These are phyloP conservation scores for Drosophila pruinosa DNA, from an alignment of 1,140 invertebrate genomes.

Conservation along the genomic window DNA sequence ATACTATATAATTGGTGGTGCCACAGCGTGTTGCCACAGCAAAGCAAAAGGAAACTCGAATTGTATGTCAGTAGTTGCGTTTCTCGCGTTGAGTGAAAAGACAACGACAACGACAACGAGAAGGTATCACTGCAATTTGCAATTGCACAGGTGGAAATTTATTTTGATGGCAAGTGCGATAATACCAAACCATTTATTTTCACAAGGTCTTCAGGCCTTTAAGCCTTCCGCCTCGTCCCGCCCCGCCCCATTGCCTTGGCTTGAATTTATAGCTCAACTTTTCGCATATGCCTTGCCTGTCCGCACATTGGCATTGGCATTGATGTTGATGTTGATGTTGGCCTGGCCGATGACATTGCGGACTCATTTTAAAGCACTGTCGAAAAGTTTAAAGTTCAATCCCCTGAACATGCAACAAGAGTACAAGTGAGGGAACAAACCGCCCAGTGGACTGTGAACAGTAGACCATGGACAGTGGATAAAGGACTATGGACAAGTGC, in stretches of 20 bases:
- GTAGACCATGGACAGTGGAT: slow-evolving; percentile 16
- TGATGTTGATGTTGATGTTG: slow-evolving; percentile 47
- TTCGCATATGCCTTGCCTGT: slow-evolving; percentile 18
- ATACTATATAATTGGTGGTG: slow-evolving; percentile 70
- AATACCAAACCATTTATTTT: slow-evolving; percentile 73
- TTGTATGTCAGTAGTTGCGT: slow-evolving; percentile 27
- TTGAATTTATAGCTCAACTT: slow-evolving; percentile 45
- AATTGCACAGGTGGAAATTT: slow-evolving; percentile 79
- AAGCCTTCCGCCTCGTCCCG: neutral
- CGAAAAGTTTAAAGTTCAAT: slow-evolving; percentile 74
- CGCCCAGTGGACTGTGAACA: neutral
- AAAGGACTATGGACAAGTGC: slow-evolving; percentile 12
- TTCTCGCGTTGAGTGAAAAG: slow-evolving; percentile 51
- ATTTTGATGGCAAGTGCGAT: slow-evolving; percentile 78
- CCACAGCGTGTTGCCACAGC: slow-evolving; percentile 37
- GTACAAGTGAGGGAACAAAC: neutral
- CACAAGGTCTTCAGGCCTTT: slow-evolving; percentile 1
- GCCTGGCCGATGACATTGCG: slow-evolving; percentile 50
- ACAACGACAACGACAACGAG: slow-evolving; percentile 21
- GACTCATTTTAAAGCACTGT: slow-evolving; percentile 26
- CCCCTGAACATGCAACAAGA: slow-evolving; percentile 27
- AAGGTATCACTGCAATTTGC: slow-evolving; percentile 75
- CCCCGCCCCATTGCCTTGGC: slow-evolving; percentile 34
- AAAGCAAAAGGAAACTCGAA: slow-evolving; percentile 66
- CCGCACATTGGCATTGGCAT: slow-evolving; percentile 43